Percentiles rank a stretch among this genome's conserved stretches.
Conservation (phyloP, 37 sponge, comb jelly and placozoan species). For the Bolinopsis microptera region DNA sequence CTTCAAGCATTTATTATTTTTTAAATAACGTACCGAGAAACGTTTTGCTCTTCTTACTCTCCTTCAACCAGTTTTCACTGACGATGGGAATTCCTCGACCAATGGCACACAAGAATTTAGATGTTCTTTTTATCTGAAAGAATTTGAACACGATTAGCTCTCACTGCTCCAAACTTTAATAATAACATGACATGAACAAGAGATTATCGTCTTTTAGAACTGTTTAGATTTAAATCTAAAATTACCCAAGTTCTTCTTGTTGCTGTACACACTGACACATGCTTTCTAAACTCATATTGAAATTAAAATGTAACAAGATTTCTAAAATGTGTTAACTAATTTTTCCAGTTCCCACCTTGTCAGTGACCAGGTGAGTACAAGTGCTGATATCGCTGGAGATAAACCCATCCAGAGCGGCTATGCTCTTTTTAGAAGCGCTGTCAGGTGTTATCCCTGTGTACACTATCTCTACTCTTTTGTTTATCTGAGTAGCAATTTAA, state of each 20-base stretch:
- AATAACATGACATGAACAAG: too few relatives aligned
- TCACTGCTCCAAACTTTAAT: too few relatives aligned
- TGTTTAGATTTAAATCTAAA: too few relatives aligned
- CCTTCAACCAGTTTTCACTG: slow-evolving; percentile 15
- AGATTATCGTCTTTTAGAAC: too few relatives aligned
- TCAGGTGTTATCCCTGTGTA: slow-evolving; percentile 18
- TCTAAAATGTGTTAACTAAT: too few relatives aligned
- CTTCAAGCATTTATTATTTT: too few relatives aligned
- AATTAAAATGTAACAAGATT: too few relatives aligned
- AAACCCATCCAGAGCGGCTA: not conserved
- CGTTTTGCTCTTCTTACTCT: not conserved
- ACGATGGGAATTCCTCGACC: slow-evolving; percentile 43
- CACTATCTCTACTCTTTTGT: slow-evolving; percentile 5
- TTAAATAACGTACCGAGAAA: slow-evolving; percentile 14
- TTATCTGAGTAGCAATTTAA: too few relatives aligned
- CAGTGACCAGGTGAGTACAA: slow-evolving; percentile 35
- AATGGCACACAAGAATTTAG: slow-evolving; percentile 57
- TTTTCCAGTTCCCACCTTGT: too few relatives aligned
- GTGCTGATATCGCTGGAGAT: not conserved
- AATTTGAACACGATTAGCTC: not conserved
- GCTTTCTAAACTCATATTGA: too few relatives aligned
- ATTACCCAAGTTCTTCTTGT: too few relatives aligned
- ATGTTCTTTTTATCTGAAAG: slow-evolving; percentile 34
- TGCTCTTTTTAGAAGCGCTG: not conserved
- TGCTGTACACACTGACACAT: too few relatives aligned